Percentiles rank a stretch among this genome's conserved stretches.
phyloP scores from a whole-genome alignment of 2,113 vertebrate genomes.

The Leucoraja erinaceus region DNA sequence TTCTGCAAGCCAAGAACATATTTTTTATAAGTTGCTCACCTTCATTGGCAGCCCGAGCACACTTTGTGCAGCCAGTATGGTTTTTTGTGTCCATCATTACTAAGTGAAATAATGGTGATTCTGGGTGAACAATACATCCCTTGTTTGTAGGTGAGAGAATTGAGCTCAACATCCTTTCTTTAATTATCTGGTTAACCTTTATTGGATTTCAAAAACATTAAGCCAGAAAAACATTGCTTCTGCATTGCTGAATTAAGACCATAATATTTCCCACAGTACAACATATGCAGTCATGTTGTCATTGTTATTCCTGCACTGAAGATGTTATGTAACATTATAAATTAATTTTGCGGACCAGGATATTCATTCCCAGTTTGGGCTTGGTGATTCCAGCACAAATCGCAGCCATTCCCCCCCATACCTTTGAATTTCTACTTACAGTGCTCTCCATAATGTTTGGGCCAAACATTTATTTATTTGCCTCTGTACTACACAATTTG shows the following conservation, averaged over 20 bases:
- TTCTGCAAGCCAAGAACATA: constrained; percentile 50
- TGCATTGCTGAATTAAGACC: neutral
- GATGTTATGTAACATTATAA: neutral
- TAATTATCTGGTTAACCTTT: neutral
- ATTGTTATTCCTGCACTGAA: neutral
- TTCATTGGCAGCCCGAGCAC: constrained; percentile 41
- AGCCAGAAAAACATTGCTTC: neutral
- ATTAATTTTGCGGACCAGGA: neutral
- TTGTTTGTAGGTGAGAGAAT: neutral
- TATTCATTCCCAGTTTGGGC: neutral
- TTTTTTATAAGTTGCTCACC: constrained; percentile 43
- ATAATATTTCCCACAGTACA: neutral
- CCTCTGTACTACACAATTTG: no score
- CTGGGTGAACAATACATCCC: neutral
- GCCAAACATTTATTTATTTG: no score
- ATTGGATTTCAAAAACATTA: neutral
- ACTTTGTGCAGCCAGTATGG: constrained; percentile 37
- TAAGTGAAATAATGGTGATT: neutral
- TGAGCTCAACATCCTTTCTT: neutral
- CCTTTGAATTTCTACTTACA: neutral
- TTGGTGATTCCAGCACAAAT: no score
- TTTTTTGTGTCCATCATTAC: neutral
- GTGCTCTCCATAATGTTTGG: no score
- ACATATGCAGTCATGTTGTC: neutral
- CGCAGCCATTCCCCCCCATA: neutral